Evolutionary conservation across 1,140 invertebrate genomes (phyloP).

Genomic region (Caenorhabditis briggsae): DNA sequence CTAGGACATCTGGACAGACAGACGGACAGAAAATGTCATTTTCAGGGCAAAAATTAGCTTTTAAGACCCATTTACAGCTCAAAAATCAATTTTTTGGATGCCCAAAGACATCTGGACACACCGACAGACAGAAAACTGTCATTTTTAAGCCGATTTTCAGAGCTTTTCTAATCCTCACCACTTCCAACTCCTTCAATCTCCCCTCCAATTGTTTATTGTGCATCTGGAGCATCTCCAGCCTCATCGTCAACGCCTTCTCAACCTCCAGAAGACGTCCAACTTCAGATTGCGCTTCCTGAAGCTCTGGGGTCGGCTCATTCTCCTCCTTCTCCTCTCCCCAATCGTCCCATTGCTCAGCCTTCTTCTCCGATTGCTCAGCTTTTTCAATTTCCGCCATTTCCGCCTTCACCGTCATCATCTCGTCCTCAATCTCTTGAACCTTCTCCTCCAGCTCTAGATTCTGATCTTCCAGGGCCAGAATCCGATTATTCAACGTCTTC

Average conservation of each 20-base stretch:
- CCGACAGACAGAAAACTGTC: too few relatives aligned
- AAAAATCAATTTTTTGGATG: too few relatives aligned
- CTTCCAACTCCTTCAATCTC: slow-evolving; percentile 5
- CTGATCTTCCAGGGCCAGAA: slow-evolving; percentile 47
- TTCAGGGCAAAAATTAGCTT: too few relatives aligned
- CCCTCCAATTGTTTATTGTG: slow-evolving; percentile 14
- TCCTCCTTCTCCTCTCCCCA: slow-evolving; percentile 42
- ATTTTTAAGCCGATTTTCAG: background rate
- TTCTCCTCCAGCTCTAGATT: background rate
- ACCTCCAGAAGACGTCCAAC: slow-evolving; percentile 40
- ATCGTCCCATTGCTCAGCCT: slow-evolving; percentile 25
- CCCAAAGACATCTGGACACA: too few relatives aligned
- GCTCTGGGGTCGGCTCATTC: background rate
- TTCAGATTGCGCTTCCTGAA: background rate
- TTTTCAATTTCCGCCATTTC: slow-evolving; percentile 18
- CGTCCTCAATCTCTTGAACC: slow-evolving; percentile 37
- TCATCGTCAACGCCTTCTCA: background rate
- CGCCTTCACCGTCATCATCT: slow-evolving; percentile 41
- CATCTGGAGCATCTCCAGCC: background rate
- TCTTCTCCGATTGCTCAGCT: background rate
- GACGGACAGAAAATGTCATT: too few relatives aligned
- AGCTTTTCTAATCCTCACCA: background rate
- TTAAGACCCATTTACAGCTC: too few relatives aligned
- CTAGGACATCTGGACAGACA: background rate
- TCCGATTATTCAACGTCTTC: slow-evolving; percentile 18